phyloP scores from a whole-genome alignment of 2,797 vertebrate species.

The Euthynnus affinis region DNA sequence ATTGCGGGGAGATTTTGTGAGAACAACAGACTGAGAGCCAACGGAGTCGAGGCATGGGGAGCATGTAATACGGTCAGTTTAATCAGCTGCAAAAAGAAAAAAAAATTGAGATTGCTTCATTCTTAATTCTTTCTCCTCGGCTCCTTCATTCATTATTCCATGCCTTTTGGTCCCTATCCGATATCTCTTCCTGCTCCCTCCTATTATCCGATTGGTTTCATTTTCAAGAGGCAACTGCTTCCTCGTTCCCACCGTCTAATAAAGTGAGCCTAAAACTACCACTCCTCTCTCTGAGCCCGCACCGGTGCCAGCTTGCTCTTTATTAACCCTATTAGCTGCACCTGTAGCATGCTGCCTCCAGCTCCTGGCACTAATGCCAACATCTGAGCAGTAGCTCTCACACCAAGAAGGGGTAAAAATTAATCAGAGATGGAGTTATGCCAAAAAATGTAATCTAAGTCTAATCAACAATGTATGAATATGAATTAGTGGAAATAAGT shows the following conservation, averaged over 20 bases:
- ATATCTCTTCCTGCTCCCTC: slow-evolving; percentile 15
- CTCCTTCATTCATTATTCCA: slow-evolving; percentile 30
- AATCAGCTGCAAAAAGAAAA: slow-evolving; percentile 10
- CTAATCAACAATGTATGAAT: slow-evolving; percentile 19
- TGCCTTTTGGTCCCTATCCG: slow-evolving; percentile 31
- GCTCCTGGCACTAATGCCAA: slow-evolving; percentile 30
- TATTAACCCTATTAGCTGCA: slow-evolving; percentile 64
- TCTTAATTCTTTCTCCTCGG: slow-evolving; percentile 29
- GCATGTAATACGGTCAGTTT: slow-evolving; percentile 13
- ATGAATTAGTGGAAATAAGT: slow-evolving; percentile 1
- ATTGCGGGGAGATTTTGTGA: slow-evolving; percentile 1
- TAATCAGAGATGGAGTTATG: slow-evolving; percentile 38
- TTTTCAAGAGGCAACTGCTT: slow-evolving; percentile 23
- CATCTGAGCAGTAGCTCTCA: slow-evolving; percentile 15
- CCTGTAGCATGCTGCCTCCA: slow-evolving; percentile 44
- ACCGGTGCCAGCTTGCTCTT: slow-evolving; percentile 51
- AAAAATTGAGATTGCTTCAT: slow-evolving; percentile 13
- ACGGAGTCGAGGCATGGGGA: background rate
- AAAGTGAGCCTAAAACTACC: slow-evolving; percentile 43
- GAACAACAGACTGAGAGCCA: background rate
- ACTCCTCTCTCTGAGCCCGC: slow-evolving; percentile 29
- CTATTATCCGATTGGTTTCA: slow-evolving; percentile 31
- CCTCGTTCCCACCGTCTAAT: slow-evolving; percentile 34
- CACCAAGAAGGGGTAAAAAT: slow-evolving; percentile 5
- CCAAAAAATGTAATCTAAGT: slow-evolving; percentile 37